phyloP scores from a whole-genome alignment of 2,888 invertebrate genomes.

The Hyalella azteca region DNA sequence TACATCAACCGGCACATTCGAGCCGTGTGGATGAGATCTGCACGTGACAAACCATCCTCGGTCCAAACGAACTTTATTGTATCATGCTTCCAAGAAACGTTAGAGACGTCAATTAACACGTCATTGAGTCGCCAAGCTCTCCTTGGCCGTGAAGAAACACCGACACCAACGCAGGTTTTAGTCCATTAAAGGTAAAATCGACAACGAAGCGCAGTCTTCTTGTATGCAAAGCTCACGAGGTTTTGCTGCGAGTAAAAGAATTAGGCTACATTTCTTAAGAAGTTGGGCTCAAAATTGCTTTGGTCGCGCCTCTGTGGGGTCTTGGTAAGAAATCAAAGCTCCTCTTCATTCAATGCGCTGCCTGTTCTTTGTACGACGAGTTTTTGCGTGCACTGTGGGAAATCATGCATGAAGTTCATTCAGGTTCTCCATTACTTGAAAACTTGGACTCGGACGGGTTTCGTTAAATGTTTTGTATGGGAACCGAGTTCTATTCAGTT shows the following conservation, averaged over 20 bases:
- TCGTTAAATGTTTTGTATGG: no score
- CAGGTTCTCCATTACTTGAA: slow-evolving; percentile 9
- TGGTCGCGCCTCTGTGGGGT: slow-evolving; percentile 16
- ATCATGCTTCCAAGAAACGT: not conserved
- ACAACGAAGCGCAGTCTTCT: not conserved
- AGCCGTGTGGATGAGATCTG: no score
- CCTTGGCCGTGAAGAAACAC: not conserved
- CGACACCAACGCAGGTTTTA: not conserved
- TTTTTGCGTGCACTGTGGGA: not conserved
- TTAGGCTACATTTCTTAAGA: slow-evolving; percentile 17
- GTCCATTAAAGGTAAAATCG: not conserved
- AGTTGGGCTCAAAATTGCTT: not conserved
- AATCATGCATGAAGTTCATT: slow-evolving; percentile 29
- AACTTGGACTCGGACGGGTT: no score
- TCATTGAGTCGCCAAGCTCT: not conserved
- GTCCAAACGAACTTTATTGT: no score
- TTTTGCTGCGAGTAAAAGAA: slow-evolving; percentile 10
- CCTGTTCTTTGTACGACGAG: slow-evolving; percentile 11
- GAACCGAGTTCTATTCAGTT: no score
- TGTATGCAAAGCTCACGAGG: slow-evolving; percentile 27
- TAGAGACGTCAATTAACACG: not conserved
- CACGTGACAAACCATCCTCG: no score
- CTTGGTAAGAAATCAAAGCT: not conserved
- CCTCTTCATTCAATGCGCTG: slow-evolving; percentile 19
- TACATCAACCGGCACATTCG: no score